Evolutionary conservation across 2,888 invertebrate species (phyloP).

Genomic region (Eupelmus urozonus): DNA sequence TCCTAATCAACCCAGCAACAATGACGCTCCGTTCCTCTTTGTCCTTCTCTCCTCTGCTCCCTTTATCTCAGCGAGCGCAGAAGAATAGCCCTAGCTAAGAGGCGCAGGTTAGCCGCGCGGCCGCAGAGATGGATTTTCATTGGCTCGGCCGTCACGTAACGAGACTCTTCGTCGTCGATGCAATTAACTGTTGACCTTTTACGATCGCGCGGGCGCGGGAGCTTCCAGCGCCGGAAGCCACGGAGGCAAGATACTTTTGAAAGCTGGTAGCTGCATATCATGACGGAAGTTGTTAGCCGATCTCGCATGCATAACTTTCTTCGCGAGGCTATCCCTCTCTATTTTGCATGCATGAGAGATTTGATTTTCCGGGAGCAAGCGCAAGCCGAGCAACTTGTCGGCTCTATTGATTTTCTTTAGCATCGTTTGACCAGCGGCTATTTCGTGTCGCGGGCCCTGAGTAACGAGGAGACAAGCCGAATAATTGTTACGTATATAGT

Average conservation of each 20-base stretch:
- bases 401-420: slow-evolving; percentile 54
- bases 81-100: too few species aligned
- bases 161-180: slow-evolving; percentile 37
- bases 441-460: slow-evolving; percentile 16
- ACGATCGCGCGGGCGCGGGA: slow-evolving; percentile 50
- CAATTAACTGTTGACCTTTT: slow-evolving; percentile 70
- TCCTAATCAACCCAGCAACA: too few species aligned
- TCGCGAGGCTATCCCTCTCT: slow-evolving; percentile 1
- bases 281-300: slow-evolving; percentile 58
- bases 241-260: slow-evolving; percentile 9
- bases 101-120: slow-evolving; percentile 2
- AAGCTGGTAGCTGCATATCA: slow-evolving; percentile 7
- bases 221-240: slow-evolving; percentile 17
- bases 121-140: slow-evolving; percentile 54
- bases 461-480: background rate
- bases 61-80: too few species aligned
- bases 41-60: too few species aligned
- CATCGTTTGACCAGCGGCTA: slow-evolving; percentile 30
- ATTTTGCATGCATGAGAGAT: slow-evolving; percentile 49
- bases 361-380: slow-evolving; percentile 45
- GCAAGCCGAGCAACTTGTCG: background rate
- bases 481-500: background rate
- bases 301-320: slow-evolving; percentile 54
- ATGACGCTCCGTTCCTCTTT: too few species aligned
- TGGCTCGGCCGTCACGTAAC: slow-evolving; percentile 40